Evolutionary conservation across 2,797 vertebrate species (phyloP).

Genomic region (Pantherophis vulpinus): DNA sequence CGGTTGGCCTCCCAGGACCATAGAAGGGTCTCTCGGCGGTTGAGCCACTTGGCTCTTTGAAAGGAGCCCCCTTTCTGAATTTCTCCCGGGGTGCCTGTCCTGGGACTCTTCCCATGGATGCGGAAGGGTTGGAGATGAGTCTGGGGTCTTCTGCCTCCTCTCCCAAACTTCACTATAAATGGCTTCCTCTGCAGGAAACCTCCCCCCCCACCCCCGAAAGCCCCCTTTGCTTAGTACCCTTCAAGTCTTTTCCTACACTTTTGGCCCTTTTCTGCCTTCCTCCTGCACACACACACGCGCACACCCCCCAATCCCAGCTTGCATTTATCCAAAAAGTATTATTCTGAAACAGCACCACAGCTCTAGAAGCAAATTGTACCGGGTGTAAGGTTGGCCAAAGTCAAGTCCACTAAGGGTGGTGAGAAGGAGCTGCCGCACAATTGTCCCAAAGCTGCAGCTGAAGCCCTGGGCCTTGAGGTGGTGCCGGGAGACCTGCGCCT

Average conservation of each 20-base stretch:
- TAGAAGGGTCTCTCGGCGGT: too few relatives aligned
- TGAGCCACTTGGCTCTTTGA: neutral
- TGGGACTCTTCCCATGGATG: slow-evolving; percentile 1
- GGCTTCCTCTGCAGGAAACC: slow-evolving; percentile 18
- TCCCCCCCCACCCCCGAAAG: too few relatives aligned
- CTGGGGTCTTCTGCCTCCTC: slow-evolving; percentile 5
- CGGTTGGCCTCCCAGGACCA: too few relatives aligned
- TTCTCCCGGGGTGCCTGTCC: neutral
- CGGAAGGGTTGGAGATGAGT: slow-evolving; percentile 36
- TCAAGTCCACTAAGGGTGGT: slow-evolving; percentile 19
- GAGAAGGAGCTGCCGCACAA: slow-evolving; percentile 23
- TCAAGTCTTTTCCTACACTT: neutral
- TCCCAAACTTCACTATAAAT: slow-evolving; percentile 24
- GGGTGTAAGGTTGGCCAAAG: slow-evolving; percentile 26
- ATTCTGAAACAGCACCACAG: neutral
- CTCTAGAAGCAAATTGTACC: too few relatives aligned
- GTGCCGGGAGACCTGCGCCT: neutral
- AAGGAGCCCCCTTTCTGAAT: neutral
- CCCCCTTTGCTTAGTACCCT: neutral
- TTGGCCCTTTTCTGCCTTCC: neutral
- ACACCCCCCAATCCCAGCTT: neutral
- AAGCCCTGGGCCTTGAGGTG: slow-evolving; percentile 1
- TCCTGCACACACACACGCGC: neutral
- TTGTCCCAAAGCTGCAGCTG: slow-evolving; percentile 13
- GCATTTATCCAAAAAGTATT: neutral